Conservation (phyloP, 2,113 vertebrate species). For the Chamaea fasciata region DNA sequence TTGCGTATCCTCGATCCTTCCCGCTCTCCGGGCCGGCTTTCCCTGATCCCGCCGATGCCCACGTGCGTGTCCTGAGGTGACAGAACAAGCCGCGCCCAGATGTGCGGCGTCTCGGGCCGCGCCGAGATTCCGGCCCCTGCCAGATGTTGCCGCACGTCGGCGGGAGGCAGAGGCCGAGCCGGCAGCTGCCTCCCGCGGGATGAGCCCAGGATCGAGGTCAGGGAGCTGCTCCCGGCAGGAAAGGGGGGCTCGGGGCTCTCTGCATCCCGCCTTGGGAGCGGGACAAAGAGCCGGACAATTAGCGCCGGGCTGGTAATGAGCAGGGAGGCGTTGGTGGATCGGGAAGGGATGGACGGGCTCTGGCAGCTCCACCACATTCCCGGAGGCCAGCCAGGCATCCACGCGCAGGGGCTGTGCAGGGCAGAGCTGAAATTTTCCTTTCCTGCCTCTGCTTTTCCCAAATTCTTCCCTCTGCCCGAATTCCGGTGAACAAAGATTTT, state of each 20-base stretch:
- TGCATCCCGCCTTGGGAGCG: neutral
- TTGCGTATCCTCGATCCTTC: neutral
- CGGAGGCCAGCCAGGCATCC: neutral
- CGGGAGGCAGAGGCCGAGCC: no score
- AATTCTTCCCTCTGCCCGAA: neutral
- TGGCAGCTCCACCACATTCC: neutral
- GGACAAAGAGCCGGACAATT: neutral
- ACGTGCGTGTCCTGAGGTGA: neutral
- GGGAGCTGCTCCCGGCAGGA: neutral
- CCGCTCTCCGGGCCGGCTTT: no score
- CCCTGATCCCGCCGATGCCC: fast-evolving
- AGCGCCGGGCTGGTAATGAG: neutral
- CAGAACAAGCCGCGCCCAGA: neutral
- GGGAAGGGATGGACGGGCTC: neutral
- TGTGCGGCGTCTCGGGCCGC: neutral
- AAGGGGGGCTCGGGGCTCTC: neutral
- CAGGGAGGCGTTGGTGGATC: no score
- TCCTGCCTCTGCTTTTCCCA: neutral
- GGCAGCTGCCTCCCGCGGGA: neutral
- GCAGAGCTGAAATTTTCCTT: neutral
- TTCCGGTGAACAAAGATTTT: neutral
- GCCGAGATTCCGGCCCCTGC: neutral
- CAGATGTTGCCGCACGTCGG: neutral
- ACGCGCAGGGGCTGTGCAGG: fast-evolving
- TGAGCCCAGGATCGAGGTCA: neutral